These are phyloP conservation scores for Lamellibrachia columna DNA, from an alignment of 2,888 invertebrate species.

Conservation along the genomic window DNA sequence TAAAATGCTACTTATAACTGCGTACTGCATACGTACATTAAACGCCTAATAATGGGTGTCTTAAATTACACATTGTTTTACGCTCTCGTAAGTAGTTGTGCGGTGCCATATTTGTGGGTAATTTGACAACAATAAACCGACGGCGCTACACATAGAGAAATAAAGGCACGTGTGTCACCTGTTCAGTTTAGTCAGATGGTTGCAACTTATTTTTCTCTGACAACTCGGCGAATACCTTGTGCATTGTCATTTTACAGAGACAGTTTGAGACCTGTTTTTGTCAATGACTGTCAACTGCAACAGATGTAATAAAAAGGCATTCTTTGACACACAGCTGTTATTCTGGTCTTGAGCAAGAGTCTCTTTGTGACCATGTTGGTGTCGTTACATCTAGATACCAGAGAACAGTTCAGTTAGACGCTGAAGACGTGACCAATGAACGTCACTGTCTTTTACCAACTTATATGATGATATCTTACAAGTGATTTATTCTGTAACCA, in stretches of 20 bases:
- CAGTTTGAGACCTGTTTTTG: too few relatives aligned
- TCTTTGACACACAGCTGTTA: background rate
- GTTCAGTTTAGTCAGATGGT: background rate
- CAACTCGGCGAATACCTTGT: background rate
- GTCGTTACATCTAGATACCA: background rate
- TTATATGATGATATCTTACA: background rate
- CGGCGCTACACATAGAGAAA: background rate
- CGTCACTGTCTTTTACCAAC: background rate
- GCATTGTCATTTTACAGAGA: background rate
- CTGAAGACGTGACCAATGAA: background rate
- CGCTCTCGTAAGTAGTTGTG: background rate
- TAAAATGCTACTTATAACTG: background rate
- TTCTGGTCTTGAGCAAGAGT: background rate
- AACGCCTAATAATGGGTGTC: background rate
- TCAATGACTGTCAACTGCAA: background rate
- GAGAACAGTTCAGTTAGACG: too few relatives aligned
- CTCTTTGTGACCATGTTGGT: background rate
- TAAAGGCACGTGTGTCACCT: background rate
- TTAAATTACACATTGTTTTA: background rate
- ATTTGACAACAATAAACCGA: background rate
- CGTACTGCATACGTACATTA: background rate
- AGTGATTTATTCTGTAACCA: background rate
- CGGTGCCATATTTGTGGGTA: background rate
- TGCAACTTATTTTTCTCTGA: too few relatives aligned
- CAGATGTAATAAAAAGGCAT: background rate